A percentile compares a stretch with the other conserved stretches of the same genome.
These are phyloP conservation scores for Syngnathus acus DNA, from an alignment of 2,797 vertebrate species.

Conservation along the genomic window DNA sequence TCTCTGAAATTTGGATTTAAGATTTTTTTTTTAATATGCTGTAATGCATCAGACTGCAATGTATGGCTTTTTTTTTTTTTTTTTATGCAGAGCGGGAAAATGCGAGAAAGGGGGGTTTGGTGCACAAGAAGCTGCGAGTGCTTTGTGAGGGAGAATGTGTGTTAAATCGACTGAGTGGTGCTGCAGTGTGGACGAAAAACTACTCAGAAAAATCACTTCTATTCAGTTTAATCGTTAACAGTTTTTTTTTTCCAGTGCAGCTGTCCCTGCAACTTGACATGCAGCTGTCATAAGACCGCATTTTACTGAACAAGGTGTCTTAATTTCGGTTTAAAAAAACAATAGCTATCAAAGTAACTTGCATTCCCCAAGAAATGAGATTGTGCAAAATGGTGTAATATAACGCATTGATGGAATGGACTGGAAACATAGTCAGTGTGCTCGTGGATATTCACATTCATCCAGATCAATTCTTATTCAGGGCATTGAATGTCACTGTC, in stretches of 20 bases:
- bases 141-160: slow-evolving; percentile 12
- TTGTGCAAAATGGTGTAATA: too few species aligned
- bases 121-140: slow-evolving; percentile 21
- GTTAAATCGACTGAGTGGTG: not conserved
- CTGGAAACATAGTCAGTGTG: too few species aligned
- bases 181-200: not conserved
- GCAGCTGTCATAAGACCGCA: too few species aligned
- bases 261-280: too few species aligned
- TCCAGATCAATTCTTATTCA: not conserved
- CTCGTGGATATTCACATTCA: too few species aligned
- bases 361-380: too few species aligned
- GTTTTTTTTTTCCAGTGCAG: not conserved
- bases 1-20: not conserved
- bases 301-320: too few species aligned
- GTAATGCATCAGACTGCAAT: not conserved
- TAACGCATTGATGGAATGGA: too few species aligned
- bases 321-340: too few species aligned
- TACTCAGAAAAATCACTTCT: not conserved
- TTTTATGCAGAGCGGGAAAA: slow-evolving; percentile 67
- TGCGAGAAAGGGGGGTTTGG: slow-evolving; percentile 23
- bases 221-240: not conserved
- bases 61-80: slow-evolving; percentile 28
- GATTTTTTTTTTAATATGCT: not conserved
- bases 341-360: too few species aligned
- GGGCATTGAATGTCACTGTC: slow-evolving; percentile 10